These are phyloP conservation scores for Brachionus rubens DNA, from an alignment of 1,140 invertebrate species.

Conservation along the genomic window DNA sequence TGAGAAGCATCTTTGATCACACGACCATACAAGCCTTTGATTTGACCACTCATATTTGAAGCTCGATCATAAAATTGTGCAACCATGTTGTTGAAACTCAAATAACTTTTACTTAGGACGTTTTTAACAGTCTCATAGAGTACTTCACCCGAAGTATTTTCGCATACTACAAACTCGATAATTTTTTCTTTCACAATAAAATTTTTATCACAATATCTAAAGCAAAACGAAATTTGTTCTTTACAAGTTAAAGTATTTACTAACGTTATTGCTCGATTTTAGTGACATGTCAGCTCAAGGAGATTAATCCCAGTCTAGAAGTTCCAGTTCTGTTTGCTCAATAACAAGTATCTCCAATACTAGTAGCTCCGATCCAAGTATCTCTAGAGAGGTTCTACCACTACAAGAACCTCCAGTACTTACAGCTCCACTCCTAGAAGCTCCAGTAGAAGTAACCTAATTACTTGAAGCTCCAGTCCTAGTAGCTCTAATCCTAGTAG, in stretches of 20 bases:
- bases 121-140: not conserved
- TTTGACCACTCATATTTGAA: not conserved
- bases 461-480: too few species aligned
- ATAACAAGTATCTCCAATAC: too few species aligned
- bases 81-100: not conserved
- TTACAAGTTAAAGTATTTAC: not conserved
- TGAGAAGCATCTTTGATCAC: not conserved
- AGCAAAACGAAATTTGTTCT: conserved; percentile 26
- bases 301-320: too few species aligned
- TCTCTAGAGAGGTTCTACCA: too few species aligned
- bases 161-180: not conserved
- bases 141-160: not conserved
- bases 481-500: too few species aligned
- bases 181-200: conserved; percentile 22
- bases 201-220: not conserved
- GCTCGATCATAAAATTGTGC: conserved; percentile 9
- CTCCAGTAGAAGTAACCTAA: too few species aligned
- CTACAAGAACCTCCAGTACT: too few species aligned
- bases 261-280: too few species aligned
- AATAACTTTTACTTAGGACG: not conserved
- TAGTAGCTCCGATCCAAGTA: too few species aligned
- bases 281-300: too few species aligned
- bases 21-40: not conserved
- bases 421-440: too few species aligned
- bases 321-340: too few species aligned